Base-by-base conservation (phyloP, 1,140 invertebrate species). In the Papilio glaucus region DNA sequence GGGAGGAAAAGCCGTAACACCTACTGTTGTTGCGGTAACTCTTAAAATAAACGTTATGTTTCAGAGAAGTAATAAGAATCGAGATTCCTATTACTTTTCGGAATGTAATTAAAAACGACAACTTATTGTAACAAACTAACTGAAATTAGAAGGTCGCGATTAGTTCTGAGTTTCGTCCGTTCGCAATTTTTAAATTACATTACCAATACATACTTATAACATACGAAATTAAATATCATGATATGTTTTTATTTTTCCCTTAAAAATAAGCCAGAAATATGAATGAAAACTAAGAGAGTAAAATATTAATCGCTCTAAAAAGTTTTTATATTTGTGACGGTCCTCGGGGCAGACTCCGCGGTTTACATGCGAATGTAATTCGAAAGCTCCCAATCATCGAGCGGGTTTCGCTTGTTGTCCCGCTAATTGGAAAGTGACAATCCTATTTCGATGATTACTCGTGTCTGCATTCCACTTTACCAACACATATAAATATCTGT, bases 381-480 rank as follows among this genome's bases (percentile, higher is more conserved):
- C 69, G 70, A 72, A 77, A 71, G 76, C 71, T 69, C 26, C 80
- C 78, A 77, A 83, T 85, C 80, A 85, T 73, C 78, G 77, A 75
- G 60, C 75, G 85, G 80, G 74, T 71, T 69, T 73, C 84, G 69
- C 72, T 76, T 79, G 83, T 84, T 83, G 75, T 80, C 68, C 69
- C 79, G 79, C 83, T 91, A 89, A 89, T 91, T 91, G 88, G 85
- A 91, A 90, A 88, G 82, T 87, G 86, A 86, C 88, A 90, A 91
- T 91, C 88, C 89, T 88, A 89, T 89, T 89, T 86, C 86, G 83
- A 88, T 89, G 86, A 88, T 89, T 89, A 90, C 85, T 87, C 84
- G 79, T 78, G 79, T 82, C 80, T 82, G 84, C 81, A 82, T 85
- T 84, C 78, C 80, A 78, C 79, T 85, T 69, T 69, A 49, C 21